Evolutionary conservation across 2,113 vertebrate genomes (phyloP).

Genomic region (Cyprinodon variegatus): DNA sequence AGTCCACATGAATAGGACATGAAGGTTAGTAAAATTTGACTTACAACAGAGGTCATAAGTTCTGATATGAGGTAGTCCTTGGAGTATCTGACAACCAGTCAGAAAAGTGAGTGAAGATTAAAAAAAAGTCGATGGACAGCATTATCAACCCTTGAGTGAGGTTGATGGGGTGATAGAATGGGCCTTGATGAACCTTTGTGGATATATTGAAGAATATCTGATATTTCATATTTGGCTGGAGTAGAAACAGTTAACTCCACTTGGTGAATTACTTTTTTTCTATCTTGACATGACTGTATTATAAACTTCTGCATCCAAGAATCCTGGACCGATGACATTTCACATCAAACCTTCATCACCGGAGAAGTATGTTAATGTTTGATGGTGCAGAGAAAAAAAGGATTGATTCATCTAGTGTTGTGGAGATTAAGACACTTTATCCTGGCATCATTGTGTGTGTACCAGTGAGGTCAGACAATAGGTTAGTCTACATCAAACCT

Average conservation of each 20-base stretch:
- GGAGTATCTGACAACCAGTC: too few species aligned
- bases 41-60: too few species aligned
- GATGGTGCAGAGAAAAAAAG: neutral
- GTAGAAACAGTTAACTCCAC: neutral
- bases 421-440: neutral
- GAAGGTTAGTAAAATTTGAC: too few species aligned
- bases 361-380: neutral
- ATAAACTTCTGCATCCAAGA: neutral
- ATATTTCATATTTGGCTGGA: neutral
- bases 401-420: neutral
- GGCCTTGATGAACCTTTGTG: too few species aligned
- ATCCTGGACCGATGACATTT: neutral
- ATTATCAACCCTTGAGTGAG: too few species aligned
- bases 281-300: too few species aligned
- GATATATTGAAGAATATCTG: neutral
- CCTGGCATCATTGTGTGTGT: neutral
- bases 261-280: neutral
- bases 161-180: too few species aligned
- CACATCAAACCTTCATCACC: neutral
- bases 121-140: too few species aligned
- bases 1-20: neutral
- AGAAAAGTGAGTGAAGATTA: too few species aligned
- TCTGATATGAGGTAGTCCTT: too few species aligned
- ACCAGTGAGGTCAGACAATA: neutral
- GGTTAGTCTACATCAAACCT: too few species aligned